Evolutionary conservation across 2,888 invertebrate genomes (phyloP).

Genomic region (Zootermopsis nevadensis): DNA sequence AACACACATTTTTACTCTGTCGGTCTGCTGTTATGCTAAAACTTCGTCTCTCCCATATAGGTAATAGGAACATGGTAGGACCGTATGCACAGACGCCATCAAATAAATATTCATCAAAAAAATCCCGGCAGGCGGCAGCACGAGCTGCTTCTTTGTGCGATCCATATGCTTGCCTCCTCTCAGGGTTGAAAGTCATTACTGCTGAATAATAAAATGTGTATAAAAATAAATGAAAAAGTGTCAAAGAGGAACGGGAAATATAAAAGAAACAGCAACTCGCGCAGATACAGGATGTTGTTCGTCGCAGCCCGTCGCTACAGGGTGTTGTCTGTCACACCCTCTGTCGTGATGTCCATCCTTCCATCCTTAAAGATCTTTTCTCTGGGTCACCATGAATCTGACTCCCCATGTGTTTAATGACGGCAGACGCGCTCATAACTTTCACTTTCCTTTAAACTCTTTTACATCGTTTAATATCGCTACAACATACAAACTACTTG

Average conservation of each 20-base stretch:
- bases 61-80: slow-evolving; percentile 38
- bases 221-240: slow-evolving; percentile 47
- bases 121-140: slow-evolving; percentile 31
- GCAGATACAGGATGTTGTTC: background rate
- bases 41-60: slow-evolving; percentile 16
- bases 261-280: slow-evolving; percentile 40
- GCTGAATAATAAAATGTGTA: slow-evolving; percentile 51
- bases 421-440: too few species aligned
- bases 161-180: slow-evolving; percentile 38
- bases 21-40: background rate
- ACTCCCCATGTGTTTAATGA: too few species aligned
- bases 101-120: slow-evolving; percentile 48
- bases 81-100: slow-evolving; percentile 38
- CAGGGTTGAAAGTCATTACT: slow-evolving; percentile 49
- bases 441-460: too few species aligned
- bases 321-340: background rate
- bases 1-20: background rate
- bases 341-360: too few species aligned
- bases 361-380: too few species aligned
- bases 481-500: too few species aligned
- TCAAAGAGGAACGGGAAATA: slow-evolving; percentile 41
- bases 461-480: too few species aligned
- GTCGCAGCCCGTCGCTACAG: background rate
- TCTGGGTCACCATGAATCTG: too few species aligned
- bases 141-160: slow-evolving; percentile 38